Conservation (phyloP, 2,888 invertebrate genomes). For the Drosophila stalkeri region DNA sequence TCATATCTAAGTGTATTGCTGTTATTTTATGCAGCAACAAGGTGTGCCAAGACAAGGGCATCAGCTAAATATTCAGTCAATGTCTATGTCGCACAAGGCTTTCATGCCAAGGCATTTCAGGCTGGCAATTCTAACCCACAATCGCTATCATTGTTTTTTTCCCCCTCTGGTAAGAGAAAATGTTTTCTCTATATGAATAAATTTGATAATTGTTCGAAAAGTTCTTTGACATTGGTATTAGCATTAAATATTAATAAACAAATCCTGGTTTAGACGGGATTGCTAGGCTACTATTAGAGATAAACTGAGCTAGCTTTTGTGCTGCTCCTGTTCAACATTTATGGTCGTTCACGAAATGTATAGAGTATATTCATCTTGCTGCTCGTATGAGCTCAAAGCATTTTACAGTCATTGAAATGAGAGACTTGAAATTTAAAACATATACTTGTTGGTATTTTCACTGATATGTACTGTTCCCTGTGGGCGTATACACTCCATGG, state of each 20-base stretch:
- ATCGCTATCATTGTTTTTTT: no score
- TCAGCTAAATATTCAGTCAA: neutral
- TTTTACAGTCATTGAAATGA: no score
- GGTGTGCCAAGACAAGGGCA: neutral
- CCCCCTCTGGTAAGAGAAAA: no score
- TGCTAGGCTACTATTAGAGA: no score
- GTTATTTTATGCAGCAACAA: slow-evolving; percentile 4
- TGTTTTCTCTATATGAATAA: neutral
- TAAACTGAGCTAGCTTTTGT: neutral
- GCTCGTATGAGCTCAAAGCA: no score
- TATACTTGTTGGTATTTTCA: neutral
- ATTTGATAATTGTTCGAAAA: neutral
- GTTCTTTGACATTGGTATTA: neutral
- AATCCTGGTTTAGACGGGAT: neutral
- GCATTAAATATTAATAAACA: neutral
- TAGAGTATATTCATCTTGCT: neutral
- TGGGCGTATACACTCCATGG: neutral
- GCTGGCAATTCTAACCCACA: no score
- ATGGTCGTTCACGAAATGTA: neutral
- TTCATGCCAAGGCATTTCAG: no score
- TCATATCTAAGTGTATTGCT: slow-evolving; percentile 5
- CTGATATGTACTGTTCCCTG: neutral
- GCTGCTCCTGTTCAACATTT: neutral
- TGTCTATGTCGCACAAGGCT: neutral
- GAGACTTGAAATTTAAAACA: neutral